Conservation (phyloP, 1,140 invertebrate genomes). For the Drosophila sp. region DNA sequence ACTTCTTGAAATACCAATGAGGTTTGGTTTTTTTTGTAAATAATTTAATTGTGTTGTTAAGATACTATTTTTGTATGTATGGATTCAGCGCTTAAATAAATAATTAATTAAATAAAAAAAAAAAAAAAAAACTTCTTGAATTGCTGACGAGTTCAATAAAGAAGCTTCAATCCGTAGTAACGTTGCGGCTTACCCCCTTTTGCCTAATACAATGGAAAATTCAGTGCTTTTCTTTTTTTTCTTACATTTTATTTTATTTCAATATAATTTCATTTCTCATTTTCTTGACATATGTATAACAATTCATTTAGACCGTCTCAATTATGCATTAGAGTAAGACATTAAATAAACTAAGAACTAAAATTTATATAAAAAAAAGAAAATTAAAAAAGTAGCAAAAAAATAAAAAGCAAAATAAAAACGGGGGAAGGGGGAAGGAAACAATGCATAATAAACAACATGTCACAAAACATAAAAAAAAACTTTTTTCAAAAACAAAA, state of each 20-base stretch:
- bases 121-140: no score
- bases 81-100: no score
- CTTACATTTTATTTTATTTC: slow-evolving; percentile 80
- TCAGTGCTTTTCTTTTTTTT: slow-evolving; percentile 30
- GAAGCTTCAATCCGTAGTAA: no score
- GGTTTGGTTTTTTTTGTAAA: no score
- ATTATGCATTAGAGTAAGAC: slow-evolving; percentile 71
- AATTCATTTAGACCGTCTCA: slow-evolving; percentile 78
- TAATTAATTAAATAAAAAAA: no score
- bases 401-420: slow-evolving; percentile 66
- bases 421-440: slow-evolving; percentile 21
- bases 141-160: no score
- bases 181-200: no score
- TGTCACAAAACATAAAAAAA: slow-evolving; percentile 64
- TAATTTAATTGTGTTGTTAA: no score
- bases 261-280: slow-evolving; percentile 54
- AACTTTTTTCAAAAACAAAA: slow-evolving; percentile 36
- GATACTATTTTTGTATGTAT: no score
- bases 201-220: background rate
- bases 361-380: slow-evolving; percentile 54
- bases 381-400: slow-evolving; percentile 68
- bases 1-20: no score
- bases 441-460: slow-evolving; percentile 82
- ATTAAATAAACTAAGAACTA: slow-evolving; percentile 79
- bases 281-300: slow-evolving; percentile 67